phyloP scores from a whole-genome alignment of 2,797 vertebrate genomes.

The Ctenopoma kingsleyae region DNA sequence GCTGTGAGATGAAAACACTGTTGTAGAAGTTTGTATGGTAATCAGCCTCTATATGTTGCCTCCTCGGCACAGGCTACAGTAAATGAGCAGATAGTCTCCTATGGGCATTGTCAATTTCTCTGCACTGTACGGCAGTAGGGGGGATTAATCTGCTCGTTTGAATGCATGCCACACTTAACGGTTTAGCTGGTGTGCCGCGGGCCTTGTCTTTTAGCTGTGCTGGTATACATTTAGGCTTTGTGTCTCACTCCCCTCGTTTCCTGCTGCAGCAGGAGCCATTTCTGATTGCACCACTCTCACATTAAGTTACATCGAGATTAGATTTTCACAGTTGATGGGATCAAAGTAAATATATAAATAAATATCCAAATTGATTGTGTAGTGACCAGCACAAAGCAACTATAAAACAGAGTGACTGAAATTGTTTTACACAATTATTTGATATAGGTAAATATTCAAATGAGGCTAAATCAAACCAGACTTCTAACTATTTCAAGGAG shows the following conservation, averaged over 20 bases:
- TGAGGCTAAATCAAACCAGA: not conserved
- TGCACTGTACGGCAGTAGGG: conserved; percentile 63
- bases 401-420: conserved; percentile 21
- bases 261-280: conserved; percentile 62
- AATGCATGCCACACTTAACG: conserved; percentile 81
- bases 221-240: conserved; percentile 72
- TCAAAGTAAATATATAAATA: conserved; percentile 52
- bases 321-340: conserved; percentile 56
- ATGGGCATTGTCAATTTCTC: conserved; percentile 84
- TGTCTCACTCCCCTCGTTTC: conserved; percentile 51
- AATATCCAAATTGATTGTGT: conserved; percentile 52
- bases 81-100: conserved; percentile 77
- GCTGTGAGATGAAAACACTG: conserved; percentile 47
- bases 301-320: conserved; percentile 55
- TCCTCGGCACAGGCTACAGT: conserved; percentile 56
- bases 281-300: conserved; percentile 59
- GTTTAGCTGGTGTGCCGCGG: conserved; percentile 79
- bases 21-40: conserved; percentile 54
- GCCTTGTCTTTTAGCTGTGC: conserved; percentile 71
- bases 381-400: conserved; percentile 39
- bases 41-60: conserved; percentile 61
- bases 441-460: conserved; percentile 13
- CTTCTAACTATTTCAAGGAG: not conserved
- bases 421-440: conserved; percentile 10
- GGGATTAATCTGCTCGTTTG: conserved; percentile 84